Base-by-base conservation (phyloP, 2,113 vertebrate genomes). In the Mesembrinibis cayennensis region DNA sequence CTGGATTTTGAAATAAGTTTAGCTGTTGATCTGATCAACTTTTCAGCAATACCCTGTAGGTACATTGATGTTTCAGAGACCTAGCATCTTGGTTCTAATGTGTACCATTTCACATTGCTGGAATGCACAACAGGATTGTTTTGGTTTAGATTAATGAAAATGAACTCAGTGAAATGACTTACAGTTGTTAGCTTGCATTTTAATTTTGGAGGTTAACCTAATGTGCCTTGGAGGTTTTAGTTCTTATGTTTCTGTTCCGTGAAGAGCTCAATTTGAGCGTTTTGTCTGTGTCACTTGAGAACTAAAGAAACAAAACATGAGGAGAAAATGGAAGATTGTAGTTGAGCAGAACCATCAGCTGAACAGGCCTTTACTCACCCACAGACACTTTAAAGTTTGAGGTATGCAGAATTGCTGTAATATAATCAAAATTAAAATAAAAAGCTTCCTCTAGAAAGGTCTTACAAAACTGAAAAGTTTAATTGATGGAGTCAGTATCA, bases 111-210 rank as follows among this genome's bases (percentile, higher is more conserved):
- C 59, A 50, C 7, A 18, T 7, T 59, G n/a, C 55, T 80, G 61
- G 53, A 93, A 90, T 69, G 61, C 50, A 44, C n/a, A 93, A 40
- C 11, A 79, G 53, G 42, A 82, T 85, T 85, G 66, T 36, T 96
- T 94, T 92, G 52, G 52, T 69, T 95, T 95, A 52, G 42, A 72
- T 66, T 80, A 93, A 82, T 63, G 65, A 81, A 94, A 95, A 56
- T 34, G 7, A 77, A 63, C 36, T 59, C 34, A 5, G 11, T 77
- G 29, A 80, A 90, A 94, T 93, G 36, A 82, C 40, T 93, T 93
- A 66, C 70, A 91, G 66, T 91, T 90, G 81, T 72, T 59, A 86
- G 42, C 49, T 95, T 49, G 25, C 2, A 2, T 83, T 95, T 88
- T 92, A 81, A 89, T 93, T 89, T 77, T 85, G 52, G 74, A 95